These are phyloP conservation scores for Phrynocephalus forsythii DNA, from an alignment of 2,797 vertebrate genomes.

Conservation along the genomic window DNA sequence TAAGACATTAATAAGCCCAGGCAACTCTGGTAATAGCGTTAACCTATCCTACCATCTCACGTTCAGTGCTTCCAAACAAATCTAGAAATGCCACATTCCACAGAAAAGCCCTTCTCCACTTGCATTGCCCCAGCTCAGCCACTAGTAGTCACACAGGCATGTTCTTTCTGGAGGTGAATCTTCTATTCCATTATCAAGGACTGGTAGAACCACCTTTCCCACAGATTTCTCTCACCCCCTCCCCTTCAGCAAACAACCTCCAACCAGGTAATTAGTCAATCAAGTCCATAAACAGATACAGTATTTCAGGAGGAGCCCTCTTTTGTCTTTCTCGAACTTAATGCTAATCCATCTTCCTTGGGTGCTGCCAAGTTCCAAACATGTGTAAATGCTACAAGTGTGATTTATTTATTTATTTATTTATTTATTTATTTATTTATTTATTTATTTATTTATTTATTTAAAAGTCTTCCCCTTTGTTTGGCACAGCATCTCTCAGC, in stretches of 20 bases:
- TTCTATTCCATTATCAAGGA: background rate
- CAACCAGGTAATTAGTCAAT: background rate
- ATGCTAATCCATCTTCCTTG: no score
- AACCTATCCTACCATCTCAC: no score
- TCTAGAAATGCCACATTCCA: background rate
- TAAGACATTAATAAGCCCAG: background rate
- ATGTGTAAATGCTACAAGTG: background rate
- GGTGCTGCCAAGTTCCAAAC: background rate
- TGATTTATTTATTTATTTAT: background rate
- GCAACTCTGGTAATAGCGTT: background rate
- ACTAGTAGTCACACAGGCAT: conserved; percentile 1
- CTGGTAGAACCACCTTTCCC: background rate
- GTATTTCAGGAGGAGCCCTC: background rate
- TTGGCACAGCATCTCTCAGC: conserved; percentile 72
- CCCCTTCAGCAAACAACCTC: background rate
- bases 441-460: conserved; percentile 1
- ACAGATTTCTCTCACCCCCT: background rate
- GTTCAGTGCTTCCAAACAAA: background rate
- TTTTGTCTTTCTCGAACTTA: background rate
- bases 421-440: background rate
- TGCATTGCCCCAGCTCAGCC: background rate
- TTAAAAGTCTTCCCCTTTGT: conserved; percentile 42
- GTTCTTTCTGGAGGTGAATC: background rate
- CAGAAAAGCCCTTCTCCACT: no score
- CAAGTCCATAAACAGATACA: background rate